A percentile compares a stretch with the other conserved stretches of the same genome.
Conservation (phyloP, 2,888 invertebrate species). For the Oscheius sp. region DNA sequence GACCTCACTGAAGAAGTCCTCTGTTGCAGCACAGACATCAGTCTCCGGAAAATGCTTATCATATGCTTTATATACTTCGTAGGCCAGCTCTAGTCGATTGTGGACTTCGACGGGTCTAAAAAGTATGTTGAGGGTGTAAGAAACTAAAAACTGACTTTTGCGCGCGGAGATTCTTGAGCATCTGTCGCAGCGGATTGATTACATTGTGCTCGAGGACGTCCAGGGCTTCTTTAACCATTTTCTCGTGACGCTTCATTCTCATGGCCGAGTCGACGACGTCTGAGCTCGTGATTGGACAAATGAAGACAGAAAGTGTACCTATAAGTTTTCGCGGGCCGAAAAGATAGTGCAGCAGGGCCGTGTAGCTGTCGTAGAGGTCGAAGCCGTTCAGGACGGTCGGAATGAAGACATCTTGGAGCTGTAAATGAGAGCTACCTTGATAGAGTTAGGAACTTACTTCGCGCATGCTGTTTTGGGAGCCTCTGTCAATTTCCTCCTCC, state of each 20-base stretch:
- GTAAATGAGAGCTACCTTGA: background rate
- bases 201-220: too few relatives aligned
- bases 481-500: background rate
- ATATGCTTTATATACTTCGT: background rate
- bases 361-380: conserved; percentile 1
- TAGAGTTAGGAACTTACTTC: background rate
- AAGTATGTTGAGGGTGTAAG: too few relatives aligned
- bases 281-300: background rate
- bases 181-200: too few relatives aligned
- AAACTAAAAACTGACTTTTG: too few relatives aligned
- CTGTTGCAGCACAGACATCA: background rate
- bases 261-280: too few relatives aligned
- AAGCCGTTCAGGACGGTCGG: conserved; percentile 12
- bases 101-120: background rate
- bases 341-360: conserved; percentile 4
- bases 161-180: too few relatives aligned
- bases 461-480: background rate
- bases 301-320: background rate
- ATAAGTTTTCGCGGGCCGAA: conserved; percentile 8
- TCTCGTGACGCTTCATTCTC: too few relatives aligned
- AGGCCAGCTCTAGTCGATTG: background rate
- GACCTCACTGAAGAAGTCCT: too few relatives aligned
- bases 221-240: too few relatives aligned
- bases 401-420: background rate
- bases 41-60: background rate